phyloP scores from a whole-genome alignment of 2,797 vertebrate genomes.

The Alectoris magna region DNA sequence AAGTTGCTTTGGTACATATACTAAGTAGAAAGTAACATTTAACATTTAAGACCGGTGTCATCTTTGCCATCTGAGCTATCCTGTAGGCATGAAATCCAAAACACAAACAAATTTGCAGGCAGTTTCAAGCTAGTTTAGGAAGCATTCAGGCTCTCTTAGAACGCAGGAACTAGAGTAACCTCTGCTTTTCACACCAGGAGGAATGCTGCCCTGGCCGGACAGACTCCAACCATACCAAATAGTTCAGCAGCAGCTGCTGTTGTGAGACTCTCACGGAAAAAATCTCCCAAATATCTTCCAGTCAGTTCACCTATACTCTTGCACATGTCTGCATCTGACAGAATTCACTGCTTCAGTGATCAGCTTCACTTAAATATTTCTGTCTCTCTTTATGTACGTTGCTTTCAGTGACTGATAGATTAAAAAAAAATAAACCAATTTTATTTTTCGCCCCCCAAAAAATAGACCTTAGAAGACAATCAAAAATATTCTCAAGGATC shows the following conservation, averaged over 20 bases:
- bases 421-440: not conserved
- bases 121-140: constrained; percentile 56
- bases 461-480: not conserved
- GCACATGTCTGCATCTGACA: not conserved
- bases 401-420: not conserved
- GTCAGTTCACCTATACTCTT: not conserved
- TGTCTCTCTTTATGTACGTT: not conserved
- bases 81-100: not conserved
- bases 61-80: constrained; percentile 8
- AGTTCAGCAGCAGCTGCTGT: constrained; percentile 57
- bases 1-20: not conserved
- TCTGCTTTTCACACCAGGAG: constrained; percentile 37
- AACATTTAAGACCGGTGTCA: not conserved
- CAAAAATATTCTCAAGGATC: not conserved
- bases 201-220: not conserved
- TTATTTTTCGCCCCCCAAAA: no score
- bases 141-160: constrained; percentile 56
- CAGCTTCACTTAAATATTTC: not conserved
- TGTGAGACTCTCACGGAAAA: not conserved
- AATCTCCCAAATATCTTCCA: not conserved
- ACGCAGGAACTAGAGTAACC: constrained; percentile 20
- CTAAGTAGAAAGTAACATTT: not conserved
- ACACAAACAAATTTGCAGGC: not conserved
- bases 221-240: not conserved
- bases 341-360: not conserved